A percentile compares a stretch with the other conserved stretches of the same genome.
phyloP scores from a whole-genome alignment of 2,113 vertebrate species.

The Serinus canaria region DNA sequence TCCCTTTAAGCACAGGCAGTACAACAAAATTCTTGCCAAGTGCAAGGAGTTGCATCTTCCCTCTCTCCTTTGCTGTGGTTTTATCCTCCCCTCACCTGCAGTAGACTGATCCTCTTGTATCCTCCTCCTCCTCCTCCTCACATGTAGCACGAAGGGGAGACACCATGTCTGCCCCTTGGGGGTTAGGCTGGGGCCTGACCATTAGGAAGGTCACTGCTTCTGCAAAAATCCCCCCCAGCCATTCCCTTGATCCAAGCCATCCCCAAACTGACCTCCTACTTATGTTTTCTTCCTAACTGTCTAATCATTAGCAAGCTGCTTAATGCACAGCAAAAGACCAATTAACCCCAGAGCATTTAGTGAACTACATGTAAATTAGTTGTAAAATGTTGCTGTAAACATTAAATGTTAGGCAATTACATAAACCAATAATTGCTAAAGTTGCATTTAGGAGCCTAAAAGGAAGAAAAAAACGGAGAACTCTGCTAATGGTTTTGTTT shows the following conservation, averaged over 20 bases:
- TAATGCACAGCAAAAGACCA: constrained; percentile 66
- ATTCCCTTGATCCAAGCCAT: constrained; percentile 20
- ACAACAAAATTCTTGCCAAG: neutral
- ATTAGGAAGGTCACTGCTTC: constrained; percentile 25
- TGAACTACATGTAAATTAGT: constrained; percentile 70
- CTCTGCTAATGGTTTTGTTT: constrained; percentile 50
- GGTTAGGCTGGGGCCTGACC: neutral
- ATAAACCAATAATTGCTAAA: constrained; percentile 66
- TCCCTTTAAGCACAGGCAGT: neutral
- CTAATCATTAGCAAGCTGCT: constrained; percentile 79
- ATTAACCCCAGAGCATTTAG: constrained; percentile 68
- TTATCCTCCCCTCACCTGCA: neutral
- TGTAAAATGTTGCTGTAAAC: constrained; percentile 73
- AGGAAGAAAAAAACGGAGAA: constrained; percentile 25
- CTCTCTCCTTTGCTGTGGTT: neutral
- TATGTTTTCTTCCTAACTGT: constrained; percentile 39
- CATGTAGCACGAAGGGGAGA: neutral
- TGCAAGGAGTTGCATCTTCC: neutral
- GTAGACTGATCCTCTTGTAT: neutral
- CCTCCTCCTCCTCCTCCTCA: neutral
- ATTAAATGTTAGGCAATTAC: constrained; percentile 73
- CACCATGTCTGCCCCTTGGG: neutral
- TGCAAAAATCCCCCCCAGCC: neutral
- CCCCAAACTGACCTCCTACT: constrained; percentile 57
- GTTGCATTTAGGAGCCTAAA: constrained; percentile 63